A percentile compares a stretch with the other conserved stretches of the same genome.
Evolutionary conservation across 2,113 vertebrate genomes (phyloP).

Genomic region (Etia nguti): DNA sequence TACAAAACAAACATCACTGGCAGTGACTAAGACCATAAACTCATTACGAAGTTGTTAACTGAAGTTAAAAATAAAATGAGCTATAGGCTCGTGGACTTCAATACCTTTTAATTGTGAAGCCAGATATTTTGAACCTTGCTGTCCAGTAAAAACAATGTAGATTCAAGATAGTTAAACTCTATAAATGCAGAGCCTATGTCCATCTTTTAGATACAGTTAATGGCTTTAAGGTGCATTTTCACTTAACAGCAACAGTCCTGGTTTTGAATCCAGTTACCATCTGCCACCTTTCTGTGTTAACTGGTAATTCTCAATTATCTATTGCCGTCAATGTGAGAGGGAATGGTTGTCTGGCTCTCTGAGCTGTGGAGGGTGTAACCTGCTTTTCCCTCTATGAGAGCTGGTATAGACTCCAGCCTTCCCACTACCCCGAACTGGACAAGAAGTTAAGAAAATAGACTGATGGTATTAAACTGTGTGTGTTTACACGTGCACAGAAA

Average conservation of each 20-base stretch:
- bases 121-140: neutral
- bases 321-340: neutral
- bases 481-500: neutral
- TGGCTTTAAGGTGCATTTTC: neutral
- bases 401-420: neutral
- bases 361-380: neutral
- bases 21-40: neutral
- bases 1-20: neutral
- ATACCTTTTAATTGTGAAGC: neutral
- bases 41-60: neutral
- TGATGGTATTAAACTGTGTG: neutral
- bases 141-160: neutral
- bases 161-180: neutral
- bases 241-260: neutral
- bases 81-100: neutral
- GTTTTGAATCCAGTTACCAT: neutral
- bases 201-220: neutral
- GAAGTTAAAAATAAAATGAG: neutral
- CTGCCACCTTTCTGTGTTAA: neutral
- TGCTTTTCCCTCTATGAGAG: neutral
- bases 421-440: neutral
- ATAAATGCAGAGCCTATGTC: neutral
- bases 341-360: neutral
- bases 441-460: neutral
- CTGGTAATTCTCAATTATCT: neutral